Evolutionary conservation across 2,888 invertebrate species (phyloP), one percentile per base, ranked within the genome.

Genomic region (Hirtodrosophila duncani): DNA sequence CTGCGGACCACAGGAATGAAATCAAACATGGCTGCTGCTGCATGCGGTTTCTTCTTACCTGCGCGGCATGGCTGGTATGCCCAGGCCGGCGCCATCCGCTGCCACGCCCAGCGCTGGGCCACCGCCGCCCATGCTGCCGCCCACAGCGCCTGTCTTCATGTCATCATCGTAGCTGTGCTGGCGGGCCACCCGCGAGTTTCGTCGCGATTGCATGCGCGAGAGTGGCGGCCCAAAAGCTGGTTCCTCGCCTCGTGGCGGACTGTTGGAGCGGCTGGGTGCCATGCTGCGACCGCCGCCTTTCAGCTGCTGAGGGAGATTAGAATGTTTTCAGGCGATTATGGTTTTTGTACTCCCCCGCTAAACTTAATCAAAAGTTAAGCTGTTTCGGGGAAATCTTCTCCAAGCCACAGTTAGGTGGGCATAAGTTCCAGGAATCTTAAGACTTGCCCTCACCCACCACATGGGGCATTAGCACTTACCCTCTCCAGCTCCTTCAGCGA

Each of bases 121-220:
- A 1, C 70, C 82, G 2, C 66, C 74, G 7, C 75, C 81, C 45
- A 78, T 59, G 31, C 78, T 75, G 16, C 77, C 70, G 2, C 81
- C 71, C 2, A 71, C 67, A 3, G 67, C 71, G 8, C 62, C 74
- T 16, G 83, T 85, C 77, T 90, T 90, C 62, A 91, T 89, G 81
- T 95, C 95, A 67, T 95, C 95, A 80, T 95, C 95, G 84, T 94
- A 94, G 81, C 94, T 94, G 84, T 94, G 93, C 83, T 95, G 95
- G 8, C 94, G 88, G 10, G 91, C 89, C 11, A 92, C 91, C 36
- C 89, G 84, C 0, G 92, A 91, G 63, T 90, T 91, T 45, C 91
- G 87, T 11, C 91, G 87, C 7, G 89, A 88, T 42, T 88, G 84
- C 66, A 88, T 86, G 26, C 88, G 83, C 29, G 86, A 85, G 7